Evolutionary conservation across 2,888 invertebrate species (phyloP).

Genomic region (Abrostola triplasia): DNA sequence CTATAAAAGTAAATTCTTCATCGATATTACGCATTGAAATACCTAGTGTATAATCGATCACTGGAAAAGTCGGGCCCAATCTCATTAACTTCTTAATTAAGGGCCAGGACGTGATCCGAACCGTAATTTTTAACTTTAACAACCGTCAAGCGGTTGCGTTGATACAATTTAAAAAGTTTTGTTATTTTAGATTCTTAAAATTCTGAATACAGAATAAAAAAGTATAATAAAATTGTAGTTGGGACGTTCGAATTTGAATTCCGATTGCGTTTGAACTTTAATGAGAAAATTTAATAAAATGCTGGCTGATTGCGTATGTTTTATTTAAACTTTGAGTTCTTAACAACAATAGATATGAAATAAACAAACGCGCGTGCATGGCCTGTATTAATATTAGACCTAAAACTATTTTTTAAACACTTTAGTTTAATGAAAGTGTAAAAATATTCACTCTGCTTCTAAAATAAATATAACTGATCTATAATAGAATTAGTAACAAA

Average conservation of each 20-base stretch:
- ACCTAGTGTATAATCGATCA: conserved; percentile 77
- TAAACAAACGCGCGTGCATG: too few relatives aligned
- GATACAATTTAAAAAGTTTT: conserved; percentile 54
- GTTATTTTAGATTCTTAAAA: conserved; percentile 52
- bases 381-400: too few relatives aligned
- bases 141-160: conserved; percentile 41
- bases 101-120: conserved; percentile 75
- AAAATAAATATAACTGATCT: too few relatives aligned
- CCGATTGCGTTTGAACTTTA: conserved; percentile 22
- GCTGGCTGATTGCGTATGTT: background rate
- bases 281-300: conserved; percentile 6
- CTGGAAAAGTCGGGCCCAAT: conserved; percentile 69
- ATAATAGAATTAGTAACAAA: too few relatives aligned
- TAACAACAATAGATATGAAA: background rate
- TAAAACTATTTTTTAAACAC: too few relatives aligned
- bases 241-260: conserved; percentile 24
- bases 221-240: conserved; percentile 44
- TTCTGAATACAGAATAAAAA: conserved; percentile 41
- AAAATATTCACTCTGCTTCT: too few relatives aligned
- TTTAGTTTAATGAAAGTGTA: too few relatives aligned
- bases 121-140: conserved; percentile 67
- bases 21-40: conserved; percentile 57
- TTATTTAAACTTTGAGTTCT: background rate
- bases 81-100: conserved; percentile 86
- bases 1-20: background rate